A percentile compares a stretch with the other conserved stretches of the same genome.
Evolutionary conservation across 1,140 invertebrate genomes (phyloP).

Genomic region (Zaprionus africanus): DNA sequence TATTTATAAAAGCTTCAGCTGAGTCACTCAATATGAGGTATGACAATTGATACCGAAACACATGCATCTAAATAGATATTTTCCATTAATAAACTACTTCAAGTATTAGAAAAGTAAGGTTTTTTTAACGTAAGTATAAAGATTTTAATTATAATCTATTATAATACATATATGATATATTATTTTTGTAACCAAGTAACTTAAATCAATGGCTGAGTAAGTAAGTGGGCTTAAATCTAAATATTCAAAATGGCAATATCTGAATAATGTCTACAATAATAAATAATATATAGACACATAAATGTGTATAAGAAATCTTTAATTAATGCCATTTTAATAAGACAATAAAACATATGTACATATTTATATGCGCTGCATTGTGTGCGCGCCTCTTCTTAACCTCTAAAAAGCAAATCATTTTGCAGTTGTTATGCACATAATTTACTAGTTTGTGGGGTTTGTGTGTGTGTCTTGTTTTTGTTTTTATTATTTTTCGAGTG

Average conservation of each 20-base stretch:
- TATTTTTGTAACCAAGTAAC: not conserved
- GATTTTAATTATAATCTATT: too few species aligned
- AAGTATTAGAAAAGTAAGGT: not conserved
- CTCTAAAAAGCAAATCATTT: slow-evolving; percentile 32
- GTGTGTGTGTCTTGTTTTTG: slow-evolving; percentile 6
- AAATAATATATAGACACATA: not conserved
- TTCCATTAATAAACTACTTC: not conserved
- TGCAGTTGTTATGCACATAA: slow-evolving; percentile 36
- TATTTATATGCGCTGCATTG: slow-evolving; percentile 7
- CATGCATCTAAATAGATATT: not conserved
- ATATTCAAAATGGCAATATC: not conserved
- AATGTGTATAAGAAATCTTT: not conserved
- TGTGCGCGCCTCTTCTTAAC: slow-evolving; percentile 22
- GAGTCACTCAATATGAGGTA: not conserved
- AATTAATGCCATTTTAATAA: not conserved
- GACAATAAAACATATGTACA: slow-evolving; percentile 2
- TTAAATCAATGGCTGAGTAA: slow-evolving; percentile 3
- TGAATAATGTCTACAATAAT: not conserved
- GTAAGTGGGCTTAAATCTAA: not conserved
- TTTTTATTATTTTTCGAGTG: slow-evolving; percentile 30
- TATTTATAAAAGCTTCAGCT: not conserved
- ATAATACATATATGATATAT: too few species aligned
- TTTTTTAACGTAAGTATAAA: not conserved
- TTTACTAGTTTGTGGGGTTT: slow-evolving; percentile 31
- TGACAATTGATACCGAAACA: not conserved